These are phyloP conservation scores for Hyperoplus immaculatus DNA, from an alignment of 2,797 vertebrate species.

Conservation along the genomic window DNA sequence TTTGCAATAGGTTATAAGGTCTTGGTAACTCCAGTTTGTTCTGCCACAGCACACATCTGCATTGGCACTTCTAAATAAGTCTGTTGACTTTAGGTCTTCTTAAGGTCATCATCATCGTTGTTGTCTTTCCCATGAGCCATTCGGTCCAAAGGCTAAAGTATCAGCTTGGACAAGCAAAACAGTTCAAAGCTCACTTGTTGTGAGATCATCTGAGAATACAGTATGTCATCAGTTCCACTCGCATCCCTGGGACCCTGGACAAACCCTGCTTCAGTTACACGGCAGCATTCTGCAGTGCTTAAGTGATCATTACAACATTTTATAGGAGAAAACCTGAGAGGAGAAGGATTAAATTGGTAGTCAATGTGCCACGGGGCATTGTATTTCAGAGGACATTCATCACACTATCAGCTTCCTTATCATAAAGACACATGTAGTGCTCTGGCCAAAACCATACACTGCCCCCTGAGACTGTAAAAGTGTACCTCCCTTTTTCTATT, in stretches of 20 bases:
- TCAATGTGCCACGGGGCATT: conserved; percentile 36
- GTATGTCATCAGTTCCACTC: conserved; percentile 70
- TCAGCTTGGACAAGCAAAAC: conserved; percentile 57
- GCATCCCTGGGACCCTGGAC: conserved; percentile 38
- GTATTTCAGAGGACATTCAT: conserved; percentile 63
- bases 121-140: conserved; percentile 49
- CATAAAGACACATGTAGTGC: conserved; percentile 36
- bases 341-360: conserved; percentile 31
- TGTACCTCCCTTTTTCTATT: conserved; percentile 40
- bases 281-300: conserved; percentile 40
- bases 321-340: conserved; percentile 29
- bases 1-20: neutral
- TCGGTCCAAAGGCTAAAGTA: conserved; percentile 50
- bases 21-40: conserved; percentile 14
- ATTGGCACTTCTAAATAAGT: neutral
- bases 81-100: neutral
- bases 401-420: conserved; percentile 54
- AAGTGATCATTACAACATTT: conserved; percentile 56
- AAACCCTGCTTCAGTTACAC: conserved; percentile 44
- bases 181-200: conserved; percentile 50
- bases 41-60: conserved; percentile 13
- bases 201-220: conserved; percentile 69
- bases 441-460: conserved; percentile 17
- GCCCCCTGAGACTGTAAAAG: conserved; percentile 14
- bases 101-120: conserved; percentile 21